Evolutionary conservation across 1,140 invertebrate genomes (phyloP).

Genomic region (Drosophila biarmipes): DNA sequence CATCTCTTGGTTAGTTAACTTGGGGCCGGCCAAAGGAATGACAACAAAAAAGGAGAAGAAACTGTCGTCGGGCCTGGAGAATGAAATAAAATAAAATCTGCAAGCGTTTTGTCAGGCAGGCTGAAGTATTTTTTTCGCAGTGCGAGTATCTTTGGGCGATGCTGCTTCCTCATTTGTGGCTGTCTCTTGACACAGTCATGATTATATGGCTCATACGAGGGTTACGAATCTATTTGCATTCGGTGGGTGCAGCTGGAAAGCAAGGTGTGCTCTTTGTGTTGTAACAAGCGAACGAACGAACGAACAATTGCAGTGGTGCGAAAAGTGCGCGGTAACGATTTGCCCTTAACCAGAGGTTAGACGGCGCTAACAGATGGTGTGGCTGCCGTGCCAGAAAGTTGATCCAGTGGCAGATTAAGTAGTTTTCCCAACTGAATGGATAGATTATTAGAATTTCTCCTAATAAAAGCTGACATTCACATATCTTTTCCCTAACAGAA

Average conservation of each 20-base stretch:
- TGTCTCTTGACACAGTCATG: constrained; percentile 47
- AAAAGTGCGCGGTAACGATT: constrained; percentile 30
- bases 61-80: constrained; percentile 58
- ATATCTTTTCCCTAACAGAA: not conserved
- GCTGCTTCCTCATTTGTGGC: constrained; percentile 51
- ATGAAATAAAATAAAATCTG: constrained; percentile 69
- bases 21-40: constrained; percentile 28
- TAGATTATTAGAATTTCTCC: not conserved
- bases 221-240: constrained; percentile 54
- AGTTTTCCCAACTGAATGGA: not conserved
- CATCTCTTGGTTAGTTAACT: not conserved
- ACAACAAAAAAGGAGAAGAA: constrained; percentile 32
- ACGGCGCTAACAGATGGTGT: constrained; percentile 11
- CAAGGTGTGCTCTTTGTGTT: constrained; percentile 51
- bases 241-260: constrained; percentile 55
- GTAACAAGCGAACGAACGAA: constrained; percentile 46
- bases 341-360: constrained; percentile 37
- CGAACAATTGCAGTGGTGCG: constrained; percentile 47
- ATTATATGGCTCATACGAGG: constrained; percentile 43
- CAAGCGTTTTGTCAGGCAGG: constrained; percentile 71
- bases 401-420: not conserved
- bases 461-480: not conserved
- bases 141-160: not conserved
- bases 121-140: constrained; percentile 13
- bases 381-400: not conserved